phyloP scores from a whole-genome alignment of 2,113 vertebrate species.

The Turdus rufiventris region DNA sequence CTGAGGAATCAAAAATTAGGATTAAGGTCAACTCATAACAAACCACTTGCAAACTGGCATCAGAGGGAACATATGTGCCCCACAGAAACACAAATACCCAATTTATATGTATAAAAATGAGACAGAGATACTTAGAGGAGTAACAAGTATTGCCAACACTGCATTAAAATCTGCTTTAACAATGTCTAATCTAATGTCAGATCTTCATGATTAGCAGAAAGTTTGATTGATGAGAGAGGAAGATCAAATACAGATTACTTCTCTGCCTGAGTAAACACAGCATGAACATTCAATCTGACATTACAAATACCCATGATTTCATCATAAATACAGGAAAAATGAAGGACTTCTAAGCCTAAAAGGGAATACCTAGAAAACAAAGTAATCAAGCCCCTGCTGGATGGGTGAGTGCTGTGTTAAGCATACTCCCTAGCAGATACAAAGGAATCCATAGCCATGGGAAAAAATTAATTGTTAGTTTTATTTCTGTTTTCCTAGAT shows the following conservation, averaged over 20 bases:
- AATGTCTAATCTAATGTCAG: background rate
- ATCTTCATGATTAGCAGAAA: background rate
- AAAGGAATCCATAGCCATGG: background rate
- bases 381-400: background rate
- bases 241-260: background rate
- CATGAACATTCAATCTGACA: background rate
- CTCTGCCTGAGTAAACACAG: background rate
- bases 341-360: background rate
- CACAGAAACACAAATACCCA: background rate
- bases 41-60: background rate
- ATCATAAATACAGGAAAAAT: background rate
- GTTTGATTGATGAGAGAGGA: background rate
- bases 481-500: background rate
- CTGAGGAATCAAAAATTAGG: background rate
- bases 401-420: background rate
- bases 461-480: background rate
- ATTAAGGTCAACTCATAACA: background rate
- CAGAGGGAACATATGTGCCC: background rate
- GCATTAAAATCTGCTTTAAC: background rate
- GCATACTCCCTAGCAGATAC: background rate
- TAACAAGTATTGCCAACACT: background rate
- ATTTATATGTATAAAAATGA: background rate
- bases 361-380: background rate
- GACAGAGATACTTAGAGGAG: background rate
- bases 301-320: background rate